Base-by-base conservation (phyloP, 2,888 invertebrate species). In the Galeopsomyia nigrocyanea region DNA sequence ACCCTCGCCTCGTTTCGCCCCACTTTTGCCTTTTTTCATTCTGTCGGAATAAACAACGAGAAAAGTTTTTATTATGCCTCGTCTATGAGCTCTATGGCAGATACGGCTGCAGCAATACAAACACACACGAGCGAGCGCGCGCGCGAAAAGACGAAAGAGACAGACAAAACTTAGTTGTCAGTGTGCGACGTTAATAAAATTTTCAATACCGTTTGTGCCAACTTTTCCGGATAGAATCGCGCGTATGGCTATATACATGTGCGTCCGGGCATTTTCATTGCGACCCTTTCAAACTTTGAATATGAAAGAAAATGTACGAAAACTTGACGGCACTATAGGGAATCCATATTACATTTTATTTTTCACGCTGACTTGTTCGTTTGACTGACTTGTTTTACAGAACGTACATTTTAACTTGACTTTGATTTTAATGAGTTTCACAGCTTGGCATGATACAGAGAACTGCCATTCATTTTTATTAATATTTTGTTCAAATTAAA, bases 201-300 rank as follows among this genome's bases (percentile, higher is more conserved):
- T 63, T 63, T 63, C 63, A 63, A 63, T 63, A 51, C 39, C 63
- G 53, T 51, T 53, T 51, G 51, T 14, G 17, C 50, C 62, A 62
- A 62, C 51, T 62, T 49, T 22, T 19, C 39, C 39, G 39, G 58
- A 39, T 39, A 5, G 39, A 39, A 39, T 26, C 39, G 7, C 39
- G 7, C 39, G 10, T 1, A 9, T 39, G 5, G 39, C 39, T 39
- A 13, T 39, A 39, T 39, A 39, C 39, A 39, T 13, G 5, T 26
- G 7, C 10, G 10, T 7, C 39, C 7, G 39, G 13, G 10, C 39
- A 5, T 39, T 39, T 39, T 39, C 39, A 39, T 39, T 39, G 10
- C 39, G 10, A 26, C 3, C 26, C 26, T 3, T 39, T 39, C 10
- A 39, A 39, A 39, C 39, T 39, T 61, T 49, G 61, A 49, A 49